phyloP scores from a whole-genome alignment of 2,797 vertebrate species.

The Pyrocephalus nanus region DNA sequence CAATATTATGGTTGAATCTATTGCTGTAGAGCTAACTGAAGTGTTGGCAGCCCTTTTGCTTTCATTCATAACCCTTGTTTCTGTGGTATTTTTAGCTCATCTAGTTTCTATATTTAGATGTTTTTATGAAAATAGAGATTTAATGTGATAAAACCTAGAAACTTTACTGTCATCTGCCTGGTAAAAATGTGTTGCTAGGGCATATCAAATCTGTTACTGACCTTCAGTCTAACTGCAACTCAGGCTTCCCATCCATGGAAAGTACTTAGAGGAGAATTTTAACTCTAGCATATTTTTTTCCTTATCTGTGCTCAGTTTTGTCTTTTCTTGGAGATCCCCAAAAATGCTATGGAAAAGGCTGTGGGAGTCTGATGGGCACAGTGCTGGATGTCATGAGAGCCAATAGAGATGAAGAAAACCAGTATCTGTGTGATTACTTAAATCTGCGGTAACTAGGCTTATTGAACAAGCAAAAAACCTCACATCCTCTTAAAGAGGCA shows the following conservation, averaged over 20 bases:
- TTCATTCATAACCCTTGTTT: background rate
- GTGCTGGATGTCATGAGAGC: background rate
- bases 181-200: background rate
- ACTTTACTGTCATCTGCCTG: background rate
- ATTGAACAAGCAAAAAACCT: background rate
- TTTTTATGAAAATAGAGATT: background rate
- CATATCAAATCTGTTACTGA: background rate
- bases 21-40: background rate
- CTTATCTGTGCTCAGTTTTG: background rate
- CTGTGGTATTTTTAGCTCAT: background rate
- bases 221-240: background rate
- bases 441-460: background rate
- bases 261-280: background rate
- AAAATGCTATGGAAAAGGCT: background rate
- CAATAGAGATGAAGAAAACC: background rate
- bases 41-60: background rate
- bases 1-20: background rate
- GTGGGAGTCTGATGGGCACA: background rate
- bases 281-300: background rate
- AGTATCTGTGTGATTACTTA: background rate
- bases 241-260: background rate
- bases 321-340: background rate
- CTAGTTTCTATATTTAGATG: background rate
- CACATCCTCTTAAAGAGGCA: background rate
- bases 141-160: background rate